A percentile compares a stretch with the other conserved stretches of the same genome.
phyloP scores from a whole-genome alignment of 2,797 vertebrate genomes.

The Cossypha caffra region DNA sequence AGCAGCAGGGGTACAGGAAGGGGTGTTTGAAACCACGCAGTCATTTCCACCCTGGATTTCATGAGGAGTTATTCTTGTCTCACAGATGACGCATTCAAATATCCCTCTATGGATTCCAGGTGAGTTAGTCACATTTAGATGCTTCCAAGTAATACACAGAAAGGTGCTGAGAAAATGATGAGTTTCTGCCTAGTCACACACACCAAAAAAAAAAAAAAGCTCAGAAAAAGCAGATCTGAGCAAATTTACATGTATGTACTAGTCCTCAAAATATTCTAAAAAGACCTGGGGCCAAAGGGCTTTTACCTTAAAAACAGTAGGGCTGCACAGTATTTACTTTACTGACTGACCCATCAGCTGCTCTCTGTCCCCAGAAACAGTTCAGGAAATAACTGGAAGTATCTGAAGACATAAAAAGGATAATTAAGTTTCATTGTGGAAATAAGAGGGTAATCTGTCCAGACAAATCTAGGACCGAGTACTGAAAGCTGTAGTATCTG shows the following conservation, averaged over 20 bases:
- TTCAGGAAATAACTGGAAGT: conserved; percentile 28
- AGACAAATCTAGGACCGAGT: conserved; percentile 36
- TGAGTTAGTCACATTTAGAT: conserved; percentile 46
- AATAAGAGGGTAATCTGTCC: conserved; percentile 56
- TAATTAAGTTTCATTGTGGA: conserved; percentile 57
- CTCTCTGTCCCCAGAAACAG: neutral
- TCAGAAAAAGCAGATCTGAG: neutral
- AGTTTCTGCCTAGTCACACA: neutral
- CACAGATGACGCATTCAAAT: conserved; percentile 31
- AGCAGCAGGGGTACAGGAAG: neutral
- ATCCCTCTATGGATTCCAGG: conserved; percentile 34
- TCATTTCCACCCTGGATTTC: conserved; percentile 11
- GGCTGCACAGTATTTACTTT: neutral
- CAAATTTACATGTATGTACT: neutral
- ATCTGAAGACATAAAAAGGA: conserved; percentile 36
- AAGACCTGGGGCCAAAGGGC: neutral
- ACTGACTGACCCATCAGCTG: neutral
- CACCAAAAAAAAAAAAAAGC: neutral
- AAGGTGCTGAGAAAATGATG: conserved; percentile 5
- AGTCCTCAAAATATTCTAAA: neutral
- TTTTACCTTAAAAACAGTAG: neutral
- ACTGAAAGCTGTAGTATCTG: conserved; percentile 37
- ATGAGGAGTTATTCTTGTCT: conserved; percentile 16
- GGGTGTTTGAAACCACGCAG: neutral
- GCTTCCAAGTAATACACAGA: conserved; percentile 38